phyloP scores from a whole-genome alignment of 1,140 invertebrate genomes.

The Drosophila grimshawi region DNA sequence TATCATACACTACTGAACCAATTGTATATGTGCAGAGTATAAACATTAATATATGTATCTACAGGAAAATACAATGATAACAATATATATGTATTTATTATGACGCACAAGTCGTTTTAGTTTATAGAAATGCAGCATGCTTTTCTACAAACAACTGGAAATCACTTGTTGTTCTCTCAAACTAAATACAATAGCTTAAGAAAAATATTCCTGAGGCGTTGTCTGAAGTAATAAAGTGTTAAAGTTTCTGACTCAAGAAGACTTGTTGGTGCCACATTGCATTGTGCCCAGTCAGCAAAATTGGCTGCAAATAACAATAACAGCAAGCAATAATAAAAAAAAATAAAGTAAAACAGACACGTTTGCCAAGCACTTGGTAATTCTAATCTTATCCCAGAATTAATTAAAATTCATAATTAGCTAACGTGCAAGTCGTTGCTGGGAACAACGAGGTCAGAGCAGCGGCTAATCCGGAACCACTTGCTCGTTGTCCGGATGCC shows the following conservation, averaged over 20 bases:
- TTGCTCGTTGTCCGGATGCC: conserved; percentile 9
- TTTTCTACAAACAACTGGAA: no score
- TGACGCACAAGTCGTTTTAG: no score
- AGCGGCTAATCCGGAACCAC: conserved; percentile 45
- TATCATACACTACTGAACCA: no score
- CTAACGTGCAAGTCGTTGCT: conserved; percentile 51
- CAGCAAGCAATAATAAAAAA: not conserved
- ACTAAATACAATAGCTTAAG: no score
- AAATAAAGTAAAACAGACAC: conserved; percentile 1
- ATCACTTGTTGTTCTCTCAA: no score
- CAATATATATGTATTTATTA: no score
- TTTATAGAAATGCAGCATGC: no score
- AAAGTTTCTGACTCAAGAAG: not conserved
- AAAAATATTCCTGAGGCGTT: no score
- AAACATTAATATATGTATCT: no score
- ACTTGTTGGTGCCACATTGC: not conserved
- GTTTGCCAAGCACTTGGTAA: conserved; percentile 12
- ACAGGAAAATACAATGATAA: no score
- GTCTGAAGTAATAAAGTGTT: no score
- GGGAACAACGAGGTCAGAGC: conserved; percentile 54
- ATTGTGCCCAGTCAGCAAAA: conserved; percentile 8
- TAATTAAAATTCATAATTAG: conserved; percentile 77
- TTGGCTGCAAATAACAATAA: not conserved
- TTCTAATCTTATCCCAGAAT: conserved; percentile 50
- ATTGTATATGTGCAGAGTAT: no score